Percentiles rank a stretch among this genome's conserved stretches.
These are phyloP conservation scores for Malurus elegans DNA, from an alignment of 2,113 vertebrate species.

Conservation along the genomic window DNA sequence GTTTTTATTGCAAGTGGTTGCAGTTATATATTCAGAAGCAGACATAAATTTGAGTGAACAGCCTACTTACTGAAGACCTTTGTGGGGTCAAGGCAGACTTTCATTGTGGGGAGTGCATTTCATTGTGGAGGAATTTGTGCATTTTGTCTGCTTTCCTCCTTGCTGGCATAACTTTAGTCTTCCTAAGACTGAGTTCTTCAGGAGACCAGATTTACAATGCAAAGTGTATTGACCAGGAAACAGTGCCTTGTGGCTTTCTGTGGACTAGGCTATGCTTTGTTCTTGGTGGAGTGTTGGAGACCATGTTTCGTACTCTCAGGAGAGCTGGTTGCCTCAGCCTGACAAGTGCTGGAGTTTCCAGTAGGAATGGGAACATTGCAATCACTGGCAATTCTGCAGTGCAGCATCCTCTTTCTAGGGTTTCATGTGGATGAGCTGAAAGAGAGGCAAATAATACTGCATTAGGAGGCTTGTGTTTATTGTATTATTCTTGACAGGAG, in stretches of 20 bases:
- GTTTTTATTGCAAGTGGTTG: not conserved
- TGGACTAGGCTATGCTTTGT: not conserved
- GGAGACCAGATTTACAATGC: not conserved
- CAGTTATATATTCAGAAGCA: not conserved
- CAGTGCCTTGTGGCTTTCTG: not conserved
- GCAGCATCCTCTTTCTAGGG: not conserved
- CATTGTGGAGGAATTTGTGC: not conserved
- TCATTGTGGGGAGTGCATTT: not conserved
- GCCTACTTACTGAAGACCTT: not conserved
- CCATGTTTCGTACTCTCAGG: not conserved
- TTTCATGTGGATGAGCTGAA: not conserved
- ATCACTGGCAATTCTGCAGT: not conserved
- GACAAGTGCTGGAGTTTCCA: not conserved
- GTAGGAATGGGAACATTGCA: not conserved
- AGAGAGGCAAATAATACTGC: not conserved
- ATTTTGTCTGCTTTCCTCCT: not conserved
- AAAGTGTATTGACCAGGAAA: not conserved
- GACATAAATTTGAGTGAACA: not conserved
- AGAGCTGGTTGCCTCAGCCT: not conserved
- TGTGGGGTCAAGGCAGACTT: not conserved
- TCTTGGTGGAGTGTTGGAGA: not conserved
- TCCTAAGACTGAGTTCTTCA: not conserved
- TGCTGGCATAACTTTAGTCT: not conserved
- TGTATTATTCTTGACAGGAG: not conserved
- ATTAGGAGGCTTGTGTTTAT: not conserved